phyloP scores from a whole-genome alignment of 2,888 invertebrate species.

The Cordilura impudica region DNA sequence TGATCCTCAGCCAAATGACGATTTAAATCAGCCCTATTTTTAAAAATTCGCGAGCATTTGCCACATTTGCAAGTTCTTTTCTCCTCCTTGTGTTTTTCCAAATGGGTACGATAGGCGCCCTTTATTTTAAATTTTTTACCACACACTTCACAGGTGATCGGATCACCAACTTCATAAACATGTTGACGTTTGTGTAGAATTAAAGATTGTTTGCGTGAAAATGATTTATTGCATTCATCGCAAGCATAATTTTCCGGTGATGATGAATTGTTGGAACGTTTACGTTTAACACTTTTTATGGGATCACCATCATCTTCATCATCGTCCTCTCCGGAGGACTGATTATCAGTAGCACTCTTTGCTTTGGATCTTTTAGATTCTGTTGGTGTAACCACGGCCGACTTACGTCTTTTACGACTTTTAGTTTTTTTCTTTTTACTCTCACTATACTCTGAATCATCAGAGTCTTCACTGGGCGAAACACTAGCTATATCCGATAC shows the following conservation, averaged over 20 bases:
- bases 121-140: slow-evolving; percentile 77
- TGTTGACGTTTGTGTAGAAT: slow-evolving; percentile 79
- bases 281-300: slow-evolving; percentile 58
- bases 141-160: slow-evolving; percentile 76
- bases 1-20: slow-evolving; percentile 75
- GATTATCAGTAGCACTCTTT: slow-evolving; percentile 24
- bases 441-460: slow-evolving; percentile 71
- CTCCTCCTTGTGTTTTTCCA: slow-evolving; percentile 76
- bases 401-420: slow-evolving; percentile 65
- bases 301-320: slow-evolving; percentile 61
- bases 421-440: slow-evolving; percentile 65
- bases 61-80: slow-evolving; percentile 65
- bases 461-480: slow-evolving; percentile 71
- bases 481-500: slow-evolving; percentile 74
- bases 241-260: slow-evolving; percentile 66
- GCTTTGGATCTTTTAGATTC: slow-evolving; percentile 43
- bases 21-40: slow-evolving; percentile 72
- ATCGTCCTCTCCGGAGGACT: slow-evolving; percentile 43
- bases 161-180: slow-evolving; percentile 73
- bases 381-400: slow-evolving; percentile 54
- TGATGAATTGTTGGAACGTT: slow-evolving; percentile 50
- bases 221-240: slow-evolving; percentile 78
- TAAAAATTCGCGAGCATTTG: slow-evolving; percentile 71
- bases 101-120: slow-evolving; percentile 77
- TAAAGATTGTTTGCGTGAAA: slow-evolving; percentile 79